Evolutionary conservation across 2,797 vertebrate genomes (phyloP).

Genomic region (Meda fulgida): DNA sequence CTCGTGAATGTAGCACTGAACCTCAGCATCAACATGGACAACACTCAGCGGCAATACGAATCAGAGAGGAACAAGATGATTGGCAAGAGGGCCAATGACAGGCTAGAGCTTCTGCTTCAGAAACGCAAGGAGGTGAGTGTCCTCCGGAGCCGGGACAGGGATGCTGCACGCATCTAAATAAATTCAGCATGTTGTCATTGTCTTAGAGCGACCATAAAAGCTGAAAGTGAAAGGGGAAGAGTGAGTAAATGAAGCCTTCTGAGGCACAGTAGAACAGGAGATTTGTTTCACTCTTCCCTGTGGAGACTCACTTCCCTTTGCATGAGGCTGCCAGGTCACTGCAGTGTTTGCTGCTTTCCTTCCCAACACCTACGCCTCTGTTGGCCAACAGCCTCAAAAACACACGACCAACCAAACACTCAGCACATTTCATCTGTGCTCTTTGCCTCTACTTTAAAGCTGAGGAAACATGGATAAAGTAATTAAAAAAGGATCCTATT

Average conservation of each 20-base stretch:
- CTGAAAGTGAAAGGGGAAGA: background rate
- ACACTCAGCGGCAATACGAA: conserved; percentile 98
- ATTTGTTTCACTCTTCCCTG: conserved; percentile 73
- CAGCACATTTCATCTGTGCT: conserved; percentile 14
- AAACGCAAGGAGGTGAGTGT: conserved; percentile 95
- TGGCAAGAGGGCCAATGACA: conserved; percentile 96
- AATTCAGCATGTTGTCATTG: background rate
- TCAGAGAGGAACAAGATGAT: conserved; percentile 98
- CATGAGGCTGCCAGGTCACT: background rate
- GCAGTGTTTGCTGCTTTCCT: conserved; percentile 22
- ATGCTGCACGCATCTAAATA: background rate
- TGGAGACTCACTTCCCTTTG: conserved; percentile 20
- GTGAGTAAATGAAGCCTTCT: conserved; percentile 15
- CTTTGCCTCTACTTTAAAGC: conserved; percentile 1
- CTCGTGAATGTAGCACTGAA: conserved; percentile 99
- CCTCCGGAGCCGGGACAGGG: background rate
- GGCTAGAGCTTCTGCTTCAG: conserved; percentile 94
- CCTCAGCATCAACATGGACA: conserved; percentile 99
- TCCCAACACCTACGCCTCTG: conserved; percentile 2
- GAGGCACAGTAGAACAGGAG: background rate
- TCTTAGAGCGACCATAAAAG: conserved; percentile 64
- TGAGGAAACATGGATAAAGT: conserved; percentile 6
- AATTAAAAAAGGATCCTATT: background rate
- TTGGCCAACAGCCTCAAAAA: conserved; percentile 28
- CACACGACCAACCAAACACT: conserved; percentile 12